Evolutionary conservation across 1,140 invertebrate genomes (phyloP).

Genomic region (Listronotus oregonensis): DNA sequence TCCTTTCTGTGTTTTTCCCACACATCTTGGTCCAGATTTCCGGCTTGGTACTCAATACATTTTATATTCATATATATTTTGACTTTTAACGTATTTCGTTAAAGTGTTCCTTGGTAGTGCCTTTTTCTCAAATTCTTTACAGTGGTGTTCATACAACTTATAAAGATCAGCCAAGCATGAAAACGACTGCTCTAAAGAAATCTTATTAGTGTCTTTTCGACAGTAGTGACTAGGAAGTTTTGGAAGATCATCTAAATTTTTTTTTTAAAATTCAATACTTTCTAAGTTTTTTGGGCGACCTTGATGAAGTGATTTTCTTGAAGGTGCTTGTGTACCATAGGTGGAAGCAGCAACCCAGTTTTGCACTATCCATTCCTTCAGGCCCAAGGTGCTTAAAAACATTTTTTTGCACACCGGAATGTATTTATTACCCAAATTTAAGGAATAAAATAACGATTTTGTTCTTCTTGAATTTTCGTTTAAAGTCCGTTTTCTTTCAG

Average conservation of each 20-base stretch:
- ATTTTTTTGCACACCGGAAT: slow-evolving; percentile 3
- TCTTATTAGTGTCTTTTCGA: not conserved
- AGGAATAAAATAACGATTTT: not conserved
- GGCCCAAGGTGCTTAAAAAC: not conserved
- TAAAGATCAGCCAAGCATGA: not conserved
- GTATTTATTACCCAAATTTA: not conserved
- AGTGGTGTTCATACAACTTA: not conserved
- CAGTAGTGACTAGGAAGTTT: slow-evolving; percentile 1
- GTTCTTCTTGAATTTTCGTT: not conserved
- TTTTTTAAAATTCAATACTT: not conserved
- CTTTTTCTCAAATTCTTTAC: not conserved
- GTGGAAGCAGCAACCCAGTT: not conserved
- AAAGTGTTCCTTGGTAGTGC: not conserved
- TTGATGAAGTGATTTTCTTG: not conserved
- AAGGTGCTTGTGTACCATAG: not conserved
- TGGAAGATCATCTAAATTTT: too few species aligned
- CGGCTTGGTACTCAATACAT: not conserved
- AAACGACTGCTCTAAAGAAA: not conserved
- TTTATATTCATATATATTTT: not conserved
- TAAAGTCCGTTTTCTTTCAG: not conserved
- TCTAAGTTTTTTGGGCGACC: slow-evolving; percentile 1
- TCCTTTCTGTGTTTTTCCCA: slow-evolving; percentile 9
- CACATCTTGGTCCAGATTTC: not conserved
- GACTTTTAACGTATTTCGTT: not conserved
- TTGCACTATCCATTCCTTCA: not conserved